phyloP scores from a whole-genome alignment of 2,113 vertebrate species.

The Hirundichthys speculiger region DNA sequence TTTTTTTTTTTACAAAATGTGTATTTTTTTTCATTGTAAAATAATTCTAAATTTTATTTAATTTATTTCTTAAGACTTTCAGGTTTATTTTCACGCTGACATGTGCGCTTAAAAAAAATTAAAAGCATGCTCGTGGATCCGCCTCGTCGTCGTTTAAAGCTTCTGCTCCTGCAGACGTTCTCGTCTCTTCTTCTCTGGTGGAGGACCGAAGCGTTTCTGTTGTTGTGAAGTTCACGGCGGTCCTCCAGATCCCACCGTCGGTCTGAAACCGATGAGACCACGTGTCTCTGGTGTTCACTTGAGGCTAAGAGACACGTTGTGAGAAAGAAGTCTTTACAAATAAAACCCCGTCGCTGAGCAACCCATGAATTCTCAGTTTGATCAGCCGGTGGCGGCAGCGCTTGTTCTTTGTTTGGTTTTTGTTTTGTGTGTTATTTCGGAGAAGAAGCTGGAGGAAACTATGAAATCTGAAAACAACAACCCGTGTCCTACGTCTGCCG shows the following conservation, averaged over 20 bases:
- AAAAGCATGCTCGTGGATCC: too few species aligned
- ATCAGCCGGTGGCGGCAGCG: constrained; percentile 42
- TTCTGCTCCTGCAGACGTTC: too few species aligned
- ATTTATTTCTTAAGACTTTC: too few species aligned
- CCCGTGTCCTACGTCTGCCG: too few species aligned
- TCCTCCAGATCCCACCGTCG: constrained; percentile 54
- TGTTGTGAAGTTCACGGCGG: constrained; percentile 64
- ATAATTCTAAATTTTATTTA: too few species aligned
- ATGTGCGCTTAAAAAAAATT: too few species aligned
- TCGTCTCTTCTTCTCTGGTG: neutral
- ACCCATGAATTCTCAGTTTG: constrained; percentile 56
- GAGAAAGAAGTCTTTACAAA: constrained; percentile 35
- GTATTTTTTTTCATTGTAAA: too few species aligned
- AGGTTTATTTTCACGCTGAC: neutral
- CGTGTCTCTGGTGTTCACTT: constrained; percentile 53
- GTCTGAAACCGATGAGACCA: constrained; percentile 67
- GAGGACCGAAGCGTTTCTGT: constrained; percentile 58
- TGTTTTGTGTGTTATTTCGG: neutral
- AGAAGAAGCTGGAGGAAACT: constrained; percentile 5
- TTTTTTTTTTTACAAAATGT: too few species aligned
- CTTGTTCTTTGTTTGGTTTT: neutral
- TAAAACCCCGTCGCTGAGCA: constrained; percentile 41
- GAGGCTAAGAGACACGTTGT: constrained; percentile 62
- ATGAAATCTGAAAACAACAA: neutral
- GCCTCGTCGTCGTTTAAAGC: too few species aligned